Conservation (phyloP, 2,888 invertebrate species). For the Drosophila eohydei region DNA sequence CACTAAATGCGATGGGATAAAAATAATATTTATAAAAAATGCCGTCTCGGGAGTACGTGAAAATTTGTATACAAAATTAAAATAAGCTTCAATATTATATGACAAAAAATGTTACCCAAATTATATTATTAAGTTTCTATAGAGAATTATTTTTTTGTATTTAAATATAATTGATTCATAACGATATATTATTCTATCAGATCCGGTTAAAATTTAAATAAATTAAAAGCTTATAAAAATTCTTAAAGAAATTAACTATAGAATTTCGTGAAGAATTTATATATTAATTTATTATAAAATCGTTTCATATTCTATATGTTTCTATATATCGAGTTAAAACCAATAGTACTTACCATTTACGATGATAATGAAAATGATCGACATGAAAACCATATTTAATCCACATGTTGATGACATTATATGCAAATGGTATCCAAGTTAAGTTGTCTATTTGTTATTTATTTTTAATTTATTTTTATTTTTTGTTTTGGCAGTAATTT, state of each 20-base stretch:
- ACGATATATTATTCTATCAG: no score
- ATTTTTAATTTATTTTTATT: slow-evolving; percentile 4
- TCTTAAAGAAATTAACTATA: no score
- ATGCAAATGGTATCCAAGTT: slow-evolving; percentile 65
- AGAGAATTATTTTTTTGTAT: no score
- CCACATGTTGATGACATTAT: slow-evolving; percentile 85
- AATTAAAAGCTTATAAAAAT: not conserved
- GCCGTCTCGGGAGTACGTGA: no score
- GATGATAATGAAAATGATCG: slow-evolving; percentile 85
- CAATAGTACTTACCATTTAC: slow-evolving; percentile 83
- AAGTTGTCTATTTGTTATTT: slow-evolving; percentile 31
- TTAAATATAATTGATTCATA: not conserved
- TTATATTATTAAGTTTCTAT: no score
- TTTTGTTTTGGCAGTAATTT: slow-evolving; percentile 8
- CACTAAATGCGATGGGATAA: not conserved
- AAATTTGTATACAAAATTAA: no score
- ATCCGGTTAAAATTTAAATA: no score
- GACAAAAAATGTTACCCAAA: no score
- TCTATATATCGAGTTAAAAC: not conserved
- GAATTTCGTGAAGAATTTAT: no score
- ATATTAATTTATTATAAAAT: no score
- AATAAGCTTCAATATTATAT: no score
- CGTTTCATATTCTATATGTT: not conserved
- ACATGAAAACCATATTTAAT: slow-evolving; percentile 84
- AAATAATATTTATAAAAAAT: not conserved